Evolutionary conservation across 2,797 vertebrate species (phyloP), one percentile per base, ranked within the genome.

Genomic region (Thamnophis elegans): DNA sequence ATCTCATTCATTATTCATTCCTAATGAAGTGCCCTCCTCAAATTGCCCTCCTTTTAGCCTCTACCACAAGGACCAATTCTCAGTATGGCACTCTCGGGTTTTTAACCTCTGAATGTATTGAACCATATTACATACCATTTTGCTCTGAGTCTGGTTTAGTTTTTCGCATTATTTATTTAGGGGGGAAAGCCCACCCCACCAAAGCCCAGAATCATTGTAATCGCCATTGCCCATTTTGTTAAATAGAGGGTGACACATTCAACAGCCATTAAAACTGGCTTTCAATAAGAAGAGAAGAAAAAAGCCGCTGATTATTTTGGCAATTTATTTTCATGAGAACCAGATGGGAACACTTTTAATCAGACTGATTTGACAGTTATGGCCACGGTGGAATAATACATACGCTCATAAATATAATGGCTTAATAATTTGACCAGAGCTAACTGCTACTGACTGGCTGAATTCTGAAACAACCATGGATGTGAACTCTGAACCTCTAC

Each of bases 21-120:
- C 5, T 95, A 95, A 95, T 94, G 93, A 94, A 96, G 90, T 94
- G 91, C 96, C 96, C 95, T 96, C 86, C 85, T 96, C 93, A 95
- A 94, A 90, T 92, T 94, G 92, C 92, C 91, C 88, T 94, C 91
- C 89, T 95, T 92, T 94, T 90, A 95, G 94, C 68, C 93, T 92
- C 88, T 89, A 92, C 5, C 90, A 89, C 96, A 92, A 95, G 93
- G 94, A 94, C 93, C 95, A 90, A 95, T 92, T 93, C 93, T 94
- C 92, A 20, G 54, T 78, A 91, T 92, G 65, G 82, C 86, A 94
- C 92, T 95, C 68, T 53, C 53, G 91, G 94, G 85, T 9, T 96
- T 95, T 96, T 93, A 92, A 92, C 94, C 92, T 94, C 93, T 92
- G 28, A 65, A 25, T 22, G 89, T 36, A 85, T 55, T 85, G 87